A percentile compares a stretch with the other conserved stretches of the same genome.
phyloP scores from a whole-genome alignment of 2,797 vertebrate species.

The Triplophysa yarkandensis region DNA sequence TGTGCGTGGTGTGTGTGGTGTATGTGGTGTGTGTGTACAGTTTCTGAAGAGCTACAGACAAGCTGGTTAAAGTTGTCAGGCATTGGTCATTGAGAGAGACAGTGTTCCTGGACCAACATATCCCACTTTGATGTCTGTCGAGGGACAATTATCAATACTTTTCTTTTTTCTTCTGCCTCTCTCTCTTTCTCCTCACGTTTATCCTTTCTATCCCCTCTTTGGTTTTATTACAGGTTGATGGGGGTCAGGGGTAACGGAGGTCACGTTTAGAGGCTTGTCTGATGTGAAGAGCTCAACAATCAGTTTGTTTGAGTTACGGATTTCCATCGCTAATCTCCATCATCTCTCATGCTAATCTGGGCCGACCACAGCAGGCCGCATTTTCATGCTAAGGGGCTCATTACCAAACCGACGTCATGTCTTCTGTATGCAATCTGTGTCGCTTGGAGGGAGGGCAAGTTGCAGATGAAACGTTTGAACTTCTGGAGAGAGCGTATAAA shows the following conservation, averaged over 20 bases:
- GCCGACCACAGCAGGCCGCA: slow-evolving; percentile 38
- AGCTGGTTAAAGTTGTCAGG: slow-evolving; percentile 33
- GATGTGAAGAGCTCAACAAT: slow-evolving; percentile 76
- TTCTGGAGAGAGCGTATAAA: slow-evolving; percentile 34
- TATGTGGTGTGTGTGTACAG: not conserved
- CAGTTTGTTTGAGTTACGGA: slow-evolving; percentile 80
- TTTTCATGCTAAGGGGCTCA: slow-evolving; percentile 61
- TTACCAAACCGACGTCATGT: slow-evolving; percentile 59
- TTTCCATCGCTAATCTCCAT: slow-evolving; percentile 83
- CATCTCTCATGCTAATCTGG: slow-evolving; percentile 65
- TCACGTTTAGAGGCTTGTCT: slow-evolving; percentile 76
- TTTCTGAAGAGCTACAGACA: slow-evolving; percentile 39
- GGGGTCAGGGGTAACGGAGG: slow-evolving; percentile 72
- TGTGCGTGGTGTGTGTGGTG: not conserved
- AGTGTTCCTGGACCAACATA: slow-evolving; percentile 1
- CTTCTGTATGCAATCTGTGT: slow-evolving; percentile 53
- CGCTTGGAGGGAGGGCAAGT: slow-evolving; percentile 54
- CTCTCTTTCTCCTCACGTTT: slow-evolving; percentile 17
- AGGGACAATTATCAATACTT: slow-evolving; percentile 39
- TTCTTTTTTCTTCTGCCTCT: slow-evolving; percentile 51
- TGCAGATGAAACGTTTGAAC: slow-evolving; percentile 50
- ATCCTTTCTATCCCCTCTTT: not conserved
- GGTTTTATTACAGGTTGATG: slow-evolving; percentile 54
- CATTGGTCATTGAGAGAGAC: slow-evolving; percentile 8
- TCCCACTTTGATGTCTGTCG: slow-evolving; percentile 39